phyloP scores from a whole-genome alignment of 2,113 vertebrate genomes.

The Myodes glareolus region DNA sequence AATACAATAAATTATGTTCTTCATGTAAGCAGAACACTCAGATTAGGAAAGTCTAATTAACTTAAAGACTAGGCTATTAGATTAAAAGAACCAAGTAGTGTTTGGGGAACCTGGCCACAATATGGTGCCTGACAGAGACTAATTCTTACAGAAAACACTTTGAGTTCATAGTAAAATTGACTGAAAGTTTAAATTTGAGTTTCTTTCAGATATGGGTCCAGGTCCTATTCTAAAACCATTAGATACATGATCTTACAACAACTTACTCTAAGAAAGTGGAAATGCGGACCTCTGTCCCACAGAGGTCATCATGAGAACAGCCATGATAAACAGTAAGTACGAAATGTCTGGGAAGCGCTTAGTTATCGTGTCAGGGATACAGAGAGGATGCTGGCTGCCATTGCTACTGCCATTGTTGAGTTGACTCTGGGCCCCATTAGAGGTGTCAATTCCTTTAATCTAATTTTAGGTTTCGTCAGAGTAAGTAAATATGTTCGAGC shows the following conservation, averaged over 20 bases:
- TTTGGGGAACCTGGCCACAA: neutral
- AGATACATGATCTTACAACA: neutral
- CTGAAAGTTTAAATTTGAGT: neutral
- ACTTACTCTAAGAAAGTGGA: neutral
- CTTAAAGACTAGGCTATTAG: neutral
- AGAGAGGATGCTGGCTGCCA: neutral
- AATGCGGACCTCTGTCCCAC: neutral
- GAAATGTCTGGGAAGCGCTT: neutral
- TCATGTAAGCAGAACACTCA: neutral
- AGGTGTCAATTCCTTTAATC: neutral
- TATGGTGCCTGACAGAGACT: neutral
- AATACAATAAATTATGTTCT: neutral
- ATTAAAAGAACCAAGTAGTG: neutral
- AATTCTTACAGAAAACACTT: neutral
- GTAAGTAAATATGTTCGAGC: neutral
- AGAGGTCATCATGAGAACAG: neutral
- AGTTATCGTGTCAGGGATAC: neutral
- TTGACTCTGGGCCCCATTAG: neutral
- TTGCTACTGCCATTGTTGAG: neutral
- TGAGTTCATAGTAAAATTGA: neutral
- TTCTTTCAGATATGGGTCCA: neutral
- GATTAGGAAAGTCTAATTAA: conserved; percentile 15
- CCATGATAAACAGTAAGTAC: neutral
- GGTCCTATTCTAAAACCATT: neutral
- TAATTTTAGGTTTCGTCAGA: conserved; percentile 25